phyloP scores from a whole-genome alignment of 2,888 invertebrate species.

The Macropis europaea region DNA sequence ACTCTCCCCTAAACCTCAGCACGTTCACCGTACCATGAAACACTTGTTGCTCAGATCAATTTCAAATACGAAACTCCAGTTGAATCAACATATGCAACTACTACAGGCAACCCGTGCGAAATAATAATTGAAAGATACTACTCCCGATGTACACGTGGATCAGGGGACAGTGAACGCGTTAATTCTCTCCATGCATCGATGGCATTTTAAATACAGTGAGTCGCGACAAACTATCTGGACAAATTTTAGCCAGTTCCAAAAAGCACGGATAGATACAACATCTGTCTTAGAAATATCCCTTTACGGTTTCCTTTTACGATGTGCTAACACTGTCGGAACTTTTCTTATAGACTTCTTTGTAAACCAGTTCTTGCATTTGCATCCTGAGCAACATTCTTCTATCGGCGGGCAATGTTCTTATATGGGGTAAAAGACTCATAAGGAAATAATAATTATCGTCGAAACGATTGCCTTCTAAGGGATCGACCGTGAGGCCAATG shows the following conservation, averaged over 20 bases:
- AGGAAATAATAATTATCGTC: conserved; percentile 79
- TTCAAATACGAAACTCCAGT: no score
- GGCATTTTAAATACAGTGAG: neutral
- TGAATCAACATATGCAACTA: no score
- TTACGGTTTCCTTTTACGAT: conserved; percentile 26
- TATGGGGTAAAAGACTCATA: conserved; percentile 78
- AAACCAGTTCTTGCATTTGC: conserved; percentile 78
- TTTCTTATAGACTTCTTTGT: conserved; percentile 75
- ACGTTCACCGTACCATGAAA: no score
- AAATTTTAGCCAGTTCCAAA: neutral
- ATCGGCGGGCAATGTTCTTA: conserved; percentile 75
- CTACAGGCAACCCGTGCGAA: no score
- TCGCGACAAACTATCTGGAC: neutral
- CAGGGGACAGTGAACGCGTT: no score
- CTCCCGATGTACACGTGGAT: no score
- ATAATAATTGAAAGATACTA: no score
- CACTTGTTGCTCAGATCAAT: no score
- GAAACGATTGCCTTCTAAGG: conserved; percentile 68
- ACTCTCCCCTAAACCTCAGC: no score
- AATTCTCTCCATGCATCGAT: neutral
- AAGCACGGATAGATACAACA: conserved; percentile 4
- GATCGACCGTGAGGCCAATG: conserved; percentile 66
- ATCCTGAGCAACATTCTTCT: conserved; percentile 76
- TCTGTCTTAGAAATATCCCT: conserved; percentile 20
- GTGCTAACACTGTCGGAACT: conserved; percentile 44